Evolutionary conservation across 2,888 invertebrate genomes (phyloP).

Genomic region (Dynastes hyllus): DNA sequence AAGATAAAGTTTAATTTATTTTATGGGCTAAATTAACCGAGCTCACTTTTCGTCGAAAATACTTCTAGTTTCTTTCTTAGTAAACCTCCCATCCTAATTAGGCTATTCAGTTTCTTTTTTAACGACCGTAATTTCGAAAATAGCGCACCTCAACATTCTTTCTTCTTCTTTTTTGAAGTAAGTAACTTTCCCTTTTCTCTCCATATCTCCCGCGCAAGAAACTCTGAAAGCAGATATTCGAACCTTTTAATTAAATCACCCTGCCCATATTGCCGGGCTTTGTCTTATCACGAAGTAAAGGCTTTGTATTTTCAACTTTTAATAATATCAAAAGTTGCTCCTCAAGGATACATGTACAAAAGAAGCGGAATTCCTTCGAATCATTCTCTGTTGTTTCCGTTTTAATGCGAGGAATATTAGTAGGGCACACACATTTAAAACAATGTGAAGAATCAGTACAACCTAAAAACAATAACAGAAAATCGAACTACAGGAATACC

Average conservation of each 20-base stretch:
- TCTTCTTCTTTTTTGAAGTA: conserved; percentile 25
- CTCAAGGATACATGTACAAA: background rate
- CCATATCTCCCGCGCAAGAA: background rate
- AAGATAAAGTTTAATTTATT: conserved; percentile 45
- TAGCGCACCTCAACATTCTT: conserved; percentile 40
- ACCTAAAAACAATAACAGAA: conserved; percentile 9
- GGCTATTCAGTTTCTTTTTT: conserved; percentile 44
- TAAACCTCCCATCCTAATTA: conserved; percentile 42
- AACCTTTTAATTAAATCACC: conserved; percentile 35
- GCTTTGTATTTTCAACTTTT: conserved; percentile 28
- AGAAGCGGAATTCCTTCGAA: background rate
- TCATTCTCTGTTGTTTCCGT: background rate
- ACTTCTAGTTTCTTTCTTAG: conserved; percentile 40
- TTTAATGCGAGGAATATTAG: background rate
- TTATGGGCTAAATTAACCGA: conserved; percentile 46
- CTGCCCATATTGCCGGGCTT: conserved; percentile 4
- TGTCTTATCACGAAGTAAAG: conserved; percentile 25
- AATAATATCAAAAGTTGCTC: conserved; percentile 1
- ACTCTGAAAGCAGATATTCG: conserved; percentile 20
- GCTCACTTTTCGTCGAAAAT: conserved; percentile 29
- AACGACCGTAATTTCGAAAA: conserved; percentile 41
- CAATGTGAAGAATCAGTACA: conserved; percentile 12
- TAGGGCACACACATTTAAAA: background rate
- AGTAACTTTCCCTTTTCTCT: conserved; percentile 28
- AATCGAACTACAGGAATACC: conserved; percentile 1